These are phyloP conservation scores for Grammomys surdaster DNA, from an alignment of 2,113 vertebrate genomes.

Conservation along the genomic window DNA sequence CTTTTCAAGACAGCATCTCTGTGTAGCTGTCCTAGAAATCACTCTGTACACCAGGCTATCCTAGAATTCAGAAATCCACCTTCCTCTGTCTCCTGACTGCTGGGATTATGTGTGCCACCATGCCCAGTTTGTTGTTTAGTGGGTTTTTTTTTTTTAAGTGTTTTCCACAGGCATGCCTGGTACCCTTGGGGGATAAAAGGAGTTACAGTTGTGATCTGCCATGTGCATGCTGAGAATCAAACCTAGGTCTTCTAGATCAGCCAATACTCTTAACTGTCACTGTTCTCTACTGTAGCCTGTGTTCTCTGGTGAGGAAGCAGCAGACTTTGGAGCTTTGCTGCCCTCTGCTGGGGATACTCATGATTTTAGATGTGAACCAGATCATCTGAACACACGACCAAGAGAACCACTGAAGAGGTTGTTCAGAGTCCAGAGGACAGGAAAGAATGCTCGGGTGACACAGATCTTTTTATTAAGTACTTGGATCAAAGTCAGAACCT, in stretches of 20 bases:
- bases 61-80: background rate
- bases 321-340: slow-evolving; percentile 48
- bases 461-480: background rate
- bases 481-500: background rate
- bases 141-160: no score
- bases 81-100: background rate
- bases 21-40: background rate
- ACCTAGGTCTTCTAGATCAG: background rate
- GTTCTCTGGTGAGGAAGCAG: slow-evolving; percentile 14
- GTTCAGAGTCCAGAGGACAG: background rate
- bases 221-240: background rate
- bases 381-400: background rate
- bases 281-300: background rate
- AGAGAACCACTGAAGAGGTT: background rate
- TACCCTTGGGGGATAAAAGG: no score
- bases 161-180: background rate
- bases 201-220: background rate
- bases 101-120: background rate
- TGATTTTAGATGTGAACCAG: background rate
- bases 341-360: slow-evolving; percentile 72
- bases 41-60: no score
- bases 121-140: background rate
- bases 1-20: background rate
- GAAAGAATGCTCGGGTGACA: background rate
- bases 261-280: background rate